phyloP scores from a whole-genome alignment of 2,797 vertebrate species.

The Furcifer pardalis region DNA sequence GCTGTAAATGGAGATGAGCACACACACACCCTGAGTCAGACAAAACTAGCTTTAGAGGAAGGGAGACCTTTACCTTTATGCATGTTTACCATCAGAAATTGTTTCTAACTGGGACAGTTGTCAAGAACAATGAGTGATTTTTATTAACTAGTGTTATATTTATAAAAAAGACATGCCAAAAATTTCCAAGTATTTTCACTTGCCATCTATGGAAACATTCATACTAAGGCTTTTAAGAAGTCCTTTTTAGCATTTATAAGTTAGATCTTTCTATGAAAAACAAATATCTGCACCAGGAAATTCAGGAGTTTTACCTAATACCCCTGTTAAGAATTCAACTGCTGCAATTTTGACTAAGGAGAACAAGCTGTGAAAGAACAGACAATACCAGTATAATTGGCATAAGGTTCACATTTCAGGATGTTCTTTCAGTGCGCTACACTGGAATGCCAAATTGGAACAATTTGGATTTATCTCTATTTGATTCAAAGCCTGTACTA shows the following conservation, averaged over 20 bases:
- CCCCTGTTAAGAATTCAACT: neutral
- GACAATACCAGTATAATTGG: neutral
- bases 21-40: too few relatives aligned
- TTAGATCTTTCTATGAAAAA: neutral
- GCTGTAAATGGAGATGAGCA: too few relatives aligned
- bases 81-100: neutral
- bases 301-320: neutral
- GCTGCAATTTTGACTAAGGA: neutral
- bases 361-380: neutral
- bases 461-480: too few relatives aligned
- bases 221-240: neutral
- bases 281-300: neutral
- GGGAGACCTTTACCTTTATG: too few relatives aligned
- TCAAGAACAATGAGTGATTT: neutral
- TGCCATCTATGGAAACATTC: neutral
- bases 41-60: too few relatives aligned
- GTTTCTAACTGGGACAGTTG: neutral
- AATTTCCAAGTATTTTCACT: too few relatives aligned
- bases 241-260: neutral
- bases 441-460: too few relatives aligned
- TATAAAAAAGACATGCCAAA: neutral
- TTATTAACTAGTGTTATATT: neutral
- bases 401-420: neutral
- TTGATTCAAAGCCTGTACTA: too few relatives aligned
- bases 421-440: neutral